Evolutionary conservation across 2,888 invertebrate genomes (phyloP).

Genomic region (Sicus ferrugineus): DNA sequence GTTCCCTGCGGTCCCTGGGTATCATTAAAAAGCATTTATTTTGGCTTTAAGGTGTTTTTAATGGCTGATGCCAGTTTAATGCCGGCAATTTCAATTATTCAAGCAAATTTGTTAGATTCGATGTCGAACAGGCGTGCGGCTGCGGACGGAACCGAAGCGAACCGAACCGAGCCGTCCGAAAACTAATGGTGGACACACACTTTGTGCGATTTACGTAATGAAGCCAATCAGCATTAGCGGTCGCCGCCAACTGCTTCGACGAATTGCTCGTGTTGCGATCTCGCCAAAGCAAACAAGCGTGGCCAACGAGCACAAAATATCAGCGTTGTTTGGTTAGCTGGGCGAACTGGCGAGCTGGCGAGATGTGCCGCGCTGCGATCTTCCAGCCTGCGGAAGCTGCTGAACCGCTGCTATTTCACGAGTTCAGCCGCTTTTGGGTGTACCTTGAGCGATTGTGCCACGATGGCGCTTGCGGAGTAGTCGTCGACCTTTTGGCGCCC

Average conservation of each 20-base stretch:
- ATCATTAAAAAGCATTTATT: slow-evolving; percentile 31
- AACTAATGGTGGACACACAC: background rate
- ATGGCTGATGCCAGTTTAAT: slow-evolving; percentile 30
- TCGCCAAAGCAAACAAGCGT: background rate
- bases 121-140: background rate
- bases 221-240: background rate
- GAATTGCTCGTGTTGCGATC: background rate
- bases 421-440: slow-evolving; percentile 10
- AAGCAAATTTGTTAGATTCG: slow-evolving; percentile 22
- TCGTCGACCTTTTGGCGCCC: slow-evolving; percentile 30
- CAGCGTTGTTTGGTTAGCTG: background rate
- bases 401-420: slow-evolving; percentile 31
- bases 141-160: too few relatives aligned
- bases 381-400: slow-evolving; percentile 22
- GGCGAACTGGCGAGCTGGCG: background rate
- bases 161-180: background rate
- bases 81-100: slow-evolving; percentile 32
- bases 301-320: background rate
- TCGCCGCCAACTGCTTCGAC: too few relatives aligned
- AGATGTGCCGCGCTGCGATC: slow-evolving; percentile 15
- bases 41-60: slow-evolving; percentile 32
- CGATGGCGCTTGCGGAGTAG: slow-evolving; percentile 21
- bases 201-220: background rate
- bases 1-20: background rate
- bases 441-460: background rate